These are phyloP conservation scores for Caenorhabditis virilis DNA, from an alignment of 2,888 invertebrate species.

Conservation along the genomic window DNA sequence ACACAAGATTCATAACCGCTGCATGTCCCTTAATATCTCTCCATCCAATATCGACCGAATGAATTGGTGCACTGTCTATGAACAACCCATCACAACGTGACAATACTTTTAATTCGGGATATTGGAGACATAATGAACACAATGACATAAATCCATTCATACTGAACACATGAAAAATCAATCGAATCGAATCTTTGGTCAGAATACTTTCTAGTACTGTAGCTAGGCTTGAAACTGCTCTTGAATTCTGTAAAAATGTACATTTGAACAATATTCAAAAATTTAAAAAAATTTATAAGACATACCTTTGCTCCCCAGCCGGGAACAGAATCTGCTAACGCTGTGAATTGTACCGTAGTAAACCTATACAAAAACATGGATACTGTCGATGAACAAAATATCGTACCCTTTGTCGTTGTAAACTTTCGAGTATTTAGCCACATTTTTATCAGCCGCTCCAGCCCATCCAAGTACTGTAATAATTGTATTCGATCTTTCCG, in stretches of 20 bases:
- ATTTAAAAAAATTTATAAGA: too few species aligned
- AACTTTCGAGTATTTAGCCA: conserved; percentile 23
- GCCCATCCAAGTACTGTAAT: conserved; percentile 38
- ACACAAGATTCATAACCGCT: conserved; percentile 33
- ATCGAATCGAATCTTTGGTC: conserved; percentile 11
- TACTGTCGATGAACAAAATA: background rate
- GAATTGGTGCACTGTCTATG: conserved; percentile 25
- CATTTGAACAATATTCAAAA: too few species aligned
- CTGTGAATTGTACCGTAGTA: conserved; percentile 27
- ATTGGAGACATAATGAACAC: conserved; percentile 16
- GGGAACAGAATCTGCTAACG: background rate
- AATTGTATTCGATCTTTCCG: too few species aligned
- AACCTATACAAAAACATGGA: conserved; percentile 10
- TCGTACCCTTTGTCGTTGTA: conserved; percentile 27
- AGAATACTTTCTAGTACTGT: conserved; percentile 10
- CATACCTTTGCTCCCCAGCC: too few species aligned
- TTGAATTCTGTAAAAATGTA: too few species aligned
- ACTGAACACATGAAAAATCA: conserved; percentile 19
- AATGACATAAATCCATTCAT: conserved; percentile 31
- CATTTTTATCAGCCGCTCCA: conserved; percentile 27
- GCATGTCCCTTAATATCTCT: conserved; percentile 12
- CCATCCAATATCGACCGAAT: conserved; percentile 2
- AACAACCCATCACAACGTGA: conserved; percentile 32
- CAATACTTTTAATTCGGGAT: conserved; percentile 17
- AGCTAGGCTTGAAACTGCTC: conserved; percentile 15